Conservation (phyloP, 2,888 invertebrate genomes). For the Drosophila testacea region DNA sequence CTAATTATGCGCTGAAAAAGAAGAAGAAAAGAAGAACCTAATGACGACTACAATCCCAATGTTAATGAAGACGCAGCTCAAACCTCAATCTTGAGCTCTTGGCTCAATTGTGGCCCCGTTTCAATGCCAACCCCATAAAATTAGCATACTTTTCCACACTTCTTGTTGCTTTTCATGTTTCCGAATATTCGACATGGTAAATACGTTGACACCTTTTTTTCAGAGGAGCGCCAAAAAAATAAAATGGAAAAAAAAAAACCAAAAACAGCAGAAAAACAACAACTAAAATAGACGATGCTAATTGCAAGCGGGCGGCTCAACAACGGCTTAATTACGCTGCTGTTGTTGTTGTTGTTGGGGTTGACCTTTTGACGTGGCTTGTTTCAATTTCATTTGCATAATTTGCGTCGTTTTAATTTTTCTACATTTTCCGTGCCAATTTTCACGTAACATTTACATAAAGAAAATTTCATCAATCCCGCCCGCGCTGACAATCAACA, state of each 20-base stretch:
- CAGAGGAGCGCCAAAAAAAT: conserved; percentile 8
- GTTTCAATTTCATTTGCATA: conserved; percentile 68
- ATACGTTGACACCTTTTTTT: conserved; percentile 73
- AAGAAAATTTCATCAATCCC: conserved; percentile 49
- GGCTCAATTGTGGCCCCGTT: conserved; percentile 66
- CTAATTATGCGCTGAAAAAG: conserved; percentile 60
- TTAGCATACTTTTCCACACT: conserved; percentile 65
- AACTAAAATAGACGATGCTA: conserved; percentile 61
- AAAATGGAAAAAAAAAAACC: conserved; percentile 13
- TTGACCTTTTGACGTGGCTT: conserved; percentile 61
- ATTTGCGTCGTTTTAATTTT: conserved; percentile 68
- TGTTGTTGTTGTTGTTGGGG: conserved; percentile 49
- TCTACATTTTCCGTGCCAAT: conserved; percentile 55
- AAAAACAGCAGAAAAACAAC: conserved; percentile 23
- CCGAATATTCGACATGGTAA: conserved; percentile 56
- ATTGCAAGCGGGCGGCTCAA: conserved; percentile 72
- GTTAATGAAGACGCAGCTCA: conserved; percentile 51
- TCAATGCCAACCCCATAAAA: conserved; percentile 70
- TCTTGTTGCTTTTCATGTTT: conserved; percentile 60
- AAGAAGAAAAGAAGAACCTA: conserved; percentile 39
- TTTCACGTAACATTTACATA: conserved; percentile 67
- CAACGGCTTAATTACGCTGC: conserved; percentile 71
- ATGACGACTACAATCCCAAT: conserved; percentile 44
- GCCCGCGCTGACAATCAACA: conserved; percentile 39
- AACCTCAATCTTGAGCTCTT: conserved; percentile 36